phyloP scores from a whole-genome alignment of 2,888 invertebrate genomes.

The Parnassius glacialis region DNA sequence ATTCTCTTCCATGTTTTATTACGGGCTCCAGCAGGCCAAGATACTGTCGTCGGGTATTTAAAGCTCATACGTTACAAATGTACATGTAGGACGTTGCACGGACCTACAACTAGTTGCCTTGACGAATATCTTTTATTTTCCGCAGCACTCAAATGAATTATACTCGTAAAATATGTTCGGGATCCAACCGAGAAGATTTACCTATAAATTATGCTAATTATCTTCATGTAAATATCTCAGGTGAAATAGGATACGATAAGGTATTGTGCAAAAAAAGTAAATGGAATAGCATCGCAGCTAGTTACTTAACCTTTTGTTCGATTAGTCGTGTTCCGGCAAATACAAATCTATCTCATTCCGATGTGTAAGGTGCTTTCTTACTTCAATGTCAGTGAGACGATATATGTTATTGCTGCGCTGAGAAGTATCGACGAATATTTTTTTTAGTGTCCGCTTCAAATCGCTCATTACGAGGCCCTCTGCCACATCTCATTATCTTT shows the following conservation, averaged over 20 bases:
- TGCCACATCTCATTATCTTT: conserved; percentile 60
- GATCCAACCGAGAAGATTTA: conserved; percentile 52
- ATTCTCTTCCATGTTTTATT: conserved; percentile 77
- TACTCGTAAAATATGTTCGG: conserved; percentile 65
- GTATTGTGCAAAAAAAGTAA: conserved; percentile 10
- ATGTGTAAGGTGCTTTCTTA: conserved; percentile 23
- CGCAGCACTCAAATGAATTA: conserved; percentile 65
- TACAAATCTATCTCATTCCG: conserved; percentile 12
- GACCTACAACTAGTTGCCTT: conserved; percentile 47
- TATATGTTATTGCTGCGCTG: conserved; percentile 23
- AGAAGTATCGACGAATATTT: conserved; percentile 51
- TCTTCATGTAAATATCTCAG: conserved; percentile 17
- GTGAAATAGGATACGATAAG: conserved; percentile 25
- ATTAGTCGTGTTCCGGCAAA: conserved; percentile 16
- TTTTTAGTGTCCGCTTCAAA: conserved; percentile 50
- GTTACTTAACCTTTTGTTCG: conserved; percentile 11
- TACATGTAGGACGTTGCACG: conserved; percentile 63
- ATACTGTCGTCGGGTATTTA: conserved; percentile 77
- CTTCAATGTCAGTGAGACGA: conserved; percentile 16
- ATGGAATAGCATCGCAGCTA: conserved; percentile 9
- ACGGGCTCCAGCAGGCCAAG: conserved; percentile 57
- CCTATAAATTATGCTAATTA: conserved; percentile 63
- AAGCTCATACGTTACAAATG: conserved; percentile 72
- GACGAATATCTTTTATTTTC: conserved; percentile 57
- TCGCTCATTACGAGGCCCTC: conserved; percentile 57